Conservation (phyloP, 2,888 invertebrate genomes). For the Agrotis segetum region DNA sequence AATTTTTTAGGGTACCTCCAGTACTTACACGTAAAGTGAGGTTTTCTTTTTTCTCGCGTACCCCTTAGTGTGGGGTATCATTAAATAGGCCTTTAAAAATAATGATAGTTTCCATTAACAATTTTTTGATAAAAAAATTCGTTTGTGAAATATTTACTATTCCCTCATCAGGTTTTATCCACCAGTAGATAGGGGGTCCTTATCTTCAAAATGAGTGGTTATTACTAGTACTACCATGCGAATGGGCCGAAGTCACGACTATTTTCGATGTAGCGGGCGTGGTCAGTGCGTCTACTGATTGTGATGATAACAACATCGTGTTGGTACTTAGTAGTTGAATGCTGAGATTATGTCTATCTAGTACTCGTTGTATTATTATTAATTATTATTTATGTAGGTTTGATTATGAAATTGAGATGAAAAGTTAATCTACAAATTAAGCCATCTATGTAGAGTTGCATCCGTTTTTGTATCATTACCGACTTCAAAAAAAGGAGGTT, state of each 20-base stretch:
- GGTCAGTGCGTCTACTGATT: background rate
- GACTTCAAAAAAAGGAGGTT: no score
- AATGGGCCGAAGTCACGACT: constrained; percentile 13
- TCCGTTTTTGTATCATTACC: no score
- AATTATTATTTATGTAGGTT: background rate
- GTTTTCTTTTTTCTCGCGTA: no score
- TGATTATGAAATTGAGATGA: background rate
- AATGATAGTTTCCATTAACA: no score
- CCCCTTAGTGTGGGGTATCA: no score
- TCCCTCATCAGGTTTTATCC: background rate
- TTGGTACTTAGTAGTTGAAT: background rate
- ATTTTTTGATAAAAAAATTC: no score
- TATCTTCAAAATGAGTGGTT: constrained; percentile 15
- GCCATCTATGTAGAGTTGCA: no score
- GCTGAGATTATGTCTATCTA: constrained; percentile 11
- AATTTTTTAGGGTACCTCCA: no score
- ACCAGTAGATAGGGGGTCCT: constrained; percentile 9
- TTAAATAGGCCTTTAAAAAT: no score
- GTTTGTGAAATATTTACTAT: no score
- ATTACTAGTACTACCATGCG: background rate
- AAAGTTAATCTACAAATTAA: background rate
- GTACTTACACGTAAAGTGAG: no score
- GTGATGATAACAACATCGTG: constrained; percentile 42
- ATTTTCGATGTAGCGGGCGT: constrained; percentile 26
- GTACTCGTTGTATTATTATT: background rate